A percentile compares a stretch with the other conserved stretches of the same genome.
phyloP scores from a whole-genome alignment of 2,797 vertebrate species.

The Chaetophractus vellerosus region DNA sequence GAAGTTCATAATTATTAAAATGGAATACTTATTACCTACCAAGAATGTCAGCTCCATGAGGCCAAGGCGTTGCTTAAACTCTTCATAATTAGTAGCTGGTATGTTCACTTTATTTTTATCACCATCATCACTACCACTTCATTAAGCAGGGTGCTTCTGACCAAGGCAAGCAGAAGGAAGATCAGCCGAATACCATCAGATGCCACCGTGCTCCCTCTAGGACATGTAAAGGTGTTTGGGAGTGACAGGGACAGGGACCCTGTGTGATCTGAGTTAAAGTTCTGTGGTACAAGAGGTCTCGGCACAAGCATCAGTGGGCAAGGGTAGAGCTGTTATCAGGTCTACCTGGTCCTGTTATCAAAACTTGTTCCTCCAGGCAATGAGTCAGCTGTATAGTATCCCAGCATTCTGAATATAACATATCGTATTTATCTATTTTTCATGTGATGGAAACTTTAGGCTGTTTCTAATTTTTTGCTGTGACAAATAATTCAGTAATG shows the following conservation, averaged over 20 bases:
- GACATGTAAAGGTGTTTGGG: neutral
- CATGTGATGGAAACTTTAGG: conserved; percentile 69
- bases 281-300: neutral
- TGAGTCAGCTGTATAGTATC: conserved; percentile 38
- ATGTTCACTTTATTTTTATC: neutral
- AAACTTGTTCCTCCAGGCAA: conserved; percentile 34
- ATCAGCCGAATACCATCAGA: neutral
- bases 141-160: neutral
- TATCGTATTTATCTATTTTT: conserved; percentile 76
- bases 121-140: neutral
- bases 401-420: conserved; percentile 54
- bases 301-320: neutral
- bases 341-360: neutral
- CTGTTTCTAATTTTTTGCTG: conserved; percentile 72
- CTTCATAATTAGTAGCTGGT: neutral
- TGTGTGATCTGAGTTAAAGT: neutral
- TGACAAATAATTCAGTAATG: conserved; percentile 77
- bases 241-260: fast-evolving
- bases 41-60: neutral
- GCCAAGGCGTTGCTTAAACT: neutral
- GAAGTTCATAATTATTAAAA: neutral
- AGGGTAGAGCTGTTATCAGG: neutral
- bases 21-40: neutral
- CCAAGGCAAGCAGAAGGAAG: neutral
- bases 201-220: neutral